A percentile compares a stretch with the other conserved stretches of the same genome.
phyloP scores from a whole-genome alignment of 2,888 invertebrate genomes.

The Auanema freiburgensis region DNA sequence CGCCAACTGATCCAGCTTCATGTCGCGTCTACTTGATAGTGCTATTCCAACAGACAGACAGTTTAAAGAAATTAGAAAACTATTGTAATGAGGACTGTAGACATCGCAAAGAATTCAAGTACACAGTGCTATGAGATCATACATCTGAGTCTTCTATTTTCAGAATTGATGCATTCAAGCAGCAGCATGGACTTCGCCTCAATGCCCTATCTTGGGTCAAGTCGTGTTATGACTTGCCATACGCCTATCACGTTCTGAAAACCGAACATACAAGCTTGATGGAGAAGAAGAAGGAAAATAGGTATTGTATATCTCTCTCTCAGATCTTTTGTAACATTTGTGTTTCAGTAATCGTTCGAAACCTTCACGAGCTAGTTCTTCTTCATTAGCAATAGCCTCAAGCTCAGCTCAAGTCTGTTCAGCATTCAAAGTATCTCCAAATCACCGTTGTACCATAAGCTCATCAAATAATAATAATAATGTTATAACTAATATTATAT shows the following conservation, averaged over 20 bases:
- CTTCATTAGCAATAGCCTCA: neutral
- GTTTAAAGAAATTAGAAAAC: conserved; percentile 13
- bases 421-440: conserved; percentile 39
- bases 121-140: conserved; percentile 3
- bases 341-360: neutral
- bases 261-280: neutral
- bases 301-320: neutral
- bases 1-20: conserved; percentile 33
- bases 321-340: neutral
- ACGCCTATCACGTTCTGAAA: conserved; percentile 33
- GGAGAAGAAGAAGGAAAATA: conserved; percentile 1
- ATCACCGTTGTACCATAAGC: conserved; percentile 30
- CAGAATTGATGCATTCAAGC: conserved; percentile 24
- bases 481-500: too few species aligned
- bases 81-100: conserved; percentile 33
- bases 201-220: conserved; percentile 50
- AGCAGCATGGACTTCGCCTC: conserved; percentile 35
- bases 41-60: conserved; percentile 27
- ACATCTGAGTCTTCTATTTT: neutral
- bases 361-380: neutral
- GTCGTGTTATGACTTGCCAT: conserved; percentile 56
- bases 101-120: conserved; percentile 33
- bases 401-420: conserved; percentile 36
- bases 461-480: too few species aligned
- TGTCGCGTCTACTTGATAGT: conserved; percentile 35